Conservation (phyloP, 2,797 vertebrate genomes). For the Tympanoctomys barrerae region DNA sequence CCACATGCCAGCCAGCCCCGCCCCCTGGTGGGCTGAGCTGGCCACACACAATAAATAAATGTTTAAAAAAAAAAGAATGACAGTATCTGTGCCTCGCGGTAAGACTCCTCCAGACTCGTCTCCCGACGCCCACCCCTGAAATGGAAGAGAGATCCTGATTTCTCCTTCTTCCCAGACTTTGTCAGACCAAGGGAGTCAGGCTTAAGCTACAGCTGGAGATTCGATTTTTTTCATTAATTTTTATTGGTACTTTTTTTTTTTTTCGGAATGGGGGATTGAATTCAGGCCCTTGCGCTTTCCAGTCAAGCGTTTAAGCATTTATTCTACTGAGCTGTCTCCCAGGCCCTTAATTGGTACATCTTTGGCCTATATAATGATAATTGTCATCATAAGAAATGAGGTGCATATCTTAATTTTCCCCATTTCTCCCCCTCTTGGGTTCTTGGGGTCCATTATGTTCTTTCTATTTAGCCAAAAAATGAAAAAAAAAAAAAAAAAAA, state of each 20-base stretch:
- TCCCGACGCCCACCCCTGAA: background rate
- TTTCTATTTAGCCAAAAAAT: background rate
- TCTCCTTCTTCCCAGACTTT: background rate
- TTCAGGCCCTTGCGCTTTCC: too few species aligned
- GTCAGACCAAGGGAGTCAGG: background rate
- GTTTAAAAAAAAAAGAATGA: too few species aligned
- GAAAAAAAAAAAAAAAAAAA: background rate
- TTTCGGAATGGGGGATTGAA: too few species aligned
- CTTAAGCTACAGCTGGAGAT: background rate
- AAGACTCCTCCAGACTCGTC: background rate
- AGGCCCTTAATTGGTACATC: background rate
- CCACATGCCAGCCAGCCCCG: too few species aligned
- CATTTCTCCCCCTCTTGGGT: background rate
- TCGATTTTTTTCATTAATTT: background rate
- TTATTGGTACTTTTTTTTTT: too few species aligned
- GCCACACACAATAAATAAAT: too few species aligned
- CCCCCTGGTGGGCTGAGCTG: too few species aligned
- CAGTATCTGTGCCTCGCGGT: background rate
- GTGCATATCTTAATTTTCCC: background rate
- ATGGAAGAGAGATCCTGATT: background rate
- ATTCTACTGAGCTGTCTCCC: too few species aligned
- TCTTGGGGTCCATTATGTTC: background rate
- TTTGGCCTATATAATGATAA: background rate
- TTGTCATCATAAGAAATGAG: background rate
- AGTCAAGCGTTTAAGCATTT: too few species aligned